These are phyloP conservation scores for Esox niger DNA, from an alignment of 2,113 vertebrate species.

Conservation along the genomic window DNA sequence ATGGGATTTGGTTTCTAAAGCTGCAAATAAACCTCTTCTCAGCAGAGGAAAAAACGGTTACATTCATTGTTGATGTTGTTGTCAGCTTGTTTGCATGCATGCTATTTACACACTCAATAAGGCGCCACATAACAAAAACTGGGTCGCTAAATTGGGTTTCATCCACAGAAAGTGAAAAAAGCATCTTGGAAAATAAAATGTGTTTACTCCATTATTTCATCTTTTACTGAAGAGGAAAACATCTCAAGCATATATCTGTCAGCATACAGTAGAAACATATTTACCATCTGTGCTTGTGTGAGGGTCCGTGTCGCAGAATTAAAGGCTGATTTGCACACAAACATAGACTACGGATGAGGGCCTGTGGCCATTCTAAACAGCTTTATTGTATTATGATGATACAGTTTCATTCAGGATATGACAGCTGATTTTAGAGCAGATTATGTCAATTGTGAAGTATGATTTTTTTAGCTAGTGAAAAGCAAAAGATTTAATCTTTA, in stretches of 20 bases:
- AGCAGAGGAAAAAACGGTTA: neutral
- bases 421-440: neutral
- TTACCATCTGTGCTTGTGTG: neutral
- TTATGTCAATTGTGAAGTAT: neutral
- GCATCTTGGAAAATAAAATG: neutral
- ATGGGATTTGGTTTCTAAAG: neutral
- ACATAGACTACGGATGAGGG: too few relatives aligned
- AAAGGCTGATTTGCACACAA: too few relatives aligned
- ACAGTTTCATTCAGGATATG: too few relatives aligned
- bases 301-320: neutral
- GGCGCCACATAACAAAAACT: neutral
- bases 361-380: too few relatives aligned
- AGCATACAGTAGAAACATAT: neutral
- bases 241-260: neutral
- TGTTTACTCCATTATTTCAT: neutral
- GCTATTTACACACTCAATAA: conserved; percentile 11
- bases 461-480: too few relatives aligned
- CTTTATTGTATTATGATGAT: too few relatives aligned
- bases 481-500: too few relatives aligned
- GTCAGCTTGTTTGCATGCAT: neutral
- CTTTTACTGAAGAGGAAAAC: neutral
- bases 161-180: conserved; percentile 5
- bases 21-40: conserved; percentile 1
- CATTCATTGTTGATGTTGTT: neutral
- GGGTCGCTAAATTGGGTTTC: conserved; percentile 4